phyloP scores from a whole-genome alignment of 92 coral and sea anemone species.

The Phenganax stokvisi region DNA sequence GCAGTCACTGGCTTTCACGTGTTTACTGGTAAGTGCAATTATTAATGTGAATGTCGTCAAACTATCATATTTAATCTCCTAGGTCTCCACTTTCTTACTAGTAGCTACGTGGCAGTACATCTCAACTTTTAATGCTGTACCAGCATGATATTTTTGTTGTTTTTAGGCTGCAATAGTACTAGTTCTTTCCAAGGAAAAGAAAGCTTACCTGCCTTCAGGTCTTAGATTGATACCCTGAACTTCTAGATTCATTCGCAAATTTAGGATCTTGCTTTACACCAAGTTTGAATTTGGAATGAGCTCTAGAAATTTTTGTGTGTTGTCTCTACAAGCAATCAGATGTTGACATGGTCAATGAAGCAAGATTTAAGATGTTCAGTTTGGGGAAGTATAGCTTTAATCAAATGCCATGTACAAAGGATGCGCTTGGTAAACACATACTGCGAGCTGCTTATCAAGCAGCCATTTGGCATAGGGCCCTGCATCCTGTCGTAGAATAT shows the following conservation, averaged over 20 bases:
- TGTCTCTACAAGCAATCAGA: neutral
- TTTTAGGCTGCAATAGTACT: neutral
- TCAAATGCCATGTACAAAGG: conserved; percentile 12
- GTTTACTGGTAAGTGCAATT: conserved; percentile 16
- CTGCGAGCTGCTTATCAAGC: conserved; percentile 18
- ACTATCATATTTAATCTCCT: neutral
- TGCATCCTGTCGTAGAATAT: neutral
- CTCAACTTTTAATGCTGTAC: neutral
- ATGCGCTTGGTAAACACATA: conserved; percentile 1
- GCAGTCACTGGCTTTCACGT: conserved; percentile 21
- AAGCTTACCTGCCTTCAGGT: neutral
- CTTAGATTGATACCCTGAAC: neutral
- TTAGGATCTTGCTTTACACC: conserved; percentile 8
- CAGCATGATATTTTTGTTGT: neutral
- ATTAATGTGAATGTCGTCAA: neutral
- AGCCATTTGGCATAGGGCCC: conserved; percentile 14
- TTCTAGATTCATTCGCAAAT: neutral
- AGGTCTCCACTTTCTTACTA: neutral
- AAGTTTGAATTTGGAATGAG: neutral
- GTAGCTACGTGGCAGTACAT: neutral
- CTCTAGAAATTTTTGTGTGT: neutral
- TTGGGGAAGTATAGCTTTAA: neutral
- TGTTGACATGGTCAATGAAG: neutral
- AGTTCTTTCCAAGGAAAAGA: conserved; percentile 20
- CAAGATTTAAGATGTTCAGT: neutral